These are phyloP conservation scores for Dromaius novaehollandiae DNA, from an alignment of 2,113 vertebrate species.

Conservation along the genomic window DNA sequence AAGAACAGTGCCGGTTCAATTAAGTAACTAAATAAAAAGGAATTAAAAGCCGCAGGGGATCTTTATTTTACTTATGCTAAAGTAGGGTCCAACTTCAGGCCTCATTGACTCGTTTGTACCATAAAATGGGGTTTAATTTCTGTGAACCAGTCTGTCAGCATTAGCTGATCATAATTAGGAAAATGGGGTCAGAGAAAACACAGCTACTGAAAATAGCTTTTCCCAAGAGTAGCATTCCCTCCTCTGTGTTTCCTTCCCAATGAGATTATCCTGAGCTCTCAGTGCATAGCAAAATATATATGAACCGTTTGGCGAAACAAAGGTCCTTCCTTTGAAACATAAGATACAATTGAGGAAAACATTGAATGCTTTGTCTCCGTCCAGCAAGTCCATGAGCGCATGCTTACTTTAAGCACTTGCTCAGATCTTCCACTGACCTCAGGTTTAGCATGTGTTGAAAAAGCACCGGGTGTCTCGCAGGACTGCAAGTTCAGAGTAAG, in stretches of 20 bases:
- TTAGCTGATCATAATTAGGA: slow-evolving; percentile 28
- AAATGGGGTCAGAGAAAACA: slow-evolving; percentile 26
- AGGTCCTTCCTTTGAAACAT: not conserved
- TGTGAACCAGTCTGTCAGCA: slow-evolving; percentile 27
- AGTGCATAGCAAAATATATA: not conserved
- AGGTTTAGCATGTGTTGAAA: not conserved
- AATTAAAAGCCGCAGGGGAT: slow-evolving; percentile 52
- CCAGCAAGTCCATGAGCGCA: not conserved
- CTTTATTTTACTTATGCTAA: slow-evolving; percentile 24
- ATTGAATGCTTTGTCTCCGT: not conserved
- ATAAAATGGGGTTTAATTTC: not conserved
- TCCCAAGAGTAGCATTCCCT: not conserved
- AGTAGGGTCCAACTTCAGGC: not conserved
- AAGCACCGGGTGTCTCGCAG: not conserved
- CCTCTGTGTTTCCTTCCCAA: not conserved
- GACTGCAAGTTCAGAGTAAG: slow-evolving; percentile 3
- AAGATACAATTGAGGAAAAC: not conserved
- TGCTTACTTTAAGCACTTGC: not conserved
- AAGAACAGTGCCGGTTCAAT: slow-evolving; percentile 41
- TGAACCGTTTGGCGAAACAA: not conserved
- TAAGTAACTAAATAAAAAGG: slow-evolving; percentile 52
- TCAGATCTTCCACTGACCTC: not conserved
- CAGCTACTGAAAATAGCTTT: slow-evolving; percentile 34
- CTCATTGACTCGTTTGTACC: slow-evolving; percentile 8
- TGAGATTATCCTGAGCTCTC: slow-evolving; percentile 3